Evolutionary conservation across 1,140 invertebrate genomes (phyloP), one percentile per base, ranked within the genome.

Genomic region (Aethina tumida): DNA sequence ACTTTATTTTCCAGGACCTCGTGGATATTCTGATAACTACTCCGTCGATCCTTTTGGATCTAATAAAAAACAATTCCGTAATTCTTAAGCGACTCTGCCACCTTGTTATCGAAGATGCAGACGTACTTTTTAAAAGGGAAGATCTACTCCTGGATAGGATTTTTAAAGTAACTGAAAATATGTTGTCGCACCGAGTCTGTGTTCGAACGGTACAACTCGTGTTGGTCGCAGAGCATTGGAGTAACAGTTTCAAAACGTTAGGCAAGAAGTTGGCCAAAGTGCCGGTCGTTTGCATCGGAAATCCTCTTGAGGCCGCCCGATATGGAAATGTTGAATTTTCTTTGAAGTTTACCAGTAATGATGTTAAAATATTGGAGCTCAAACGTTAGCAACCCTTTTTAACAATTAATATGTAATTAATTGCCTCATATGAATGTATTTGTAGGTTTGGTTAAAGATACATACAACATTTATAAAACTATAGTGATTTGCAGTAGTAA

Each of bases 41-140:
- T 10, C 56, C 55, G 2, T 10, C 29, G 8, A 36, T 48, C 8
- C 25, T 59, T 5, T 27, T 41, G 2, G 33, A 36, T 2, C 26
- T 55, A 5, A 28, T 59, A 7, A 45, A 42, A 12, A 24, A 22
- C 7, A 45, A 49, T 17, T 36, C 49, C 1, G 45, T 48, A 12
- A 56, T 52, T 37, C 48, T 59, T 14, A 57, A 55, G 31, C 39
- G 50, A 7, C 25, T 59, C n/a, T 55, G 52, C 22, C 53, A 57
- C 39, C 39, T 59, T 16, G 49, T 57, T 14, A 25, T 59, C 1
- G 56, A 59, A 46, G 46, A 54, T 24, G 45, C 41, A 1, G 48
- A 54, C 33, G 35, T 32, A 16, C 21, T 59, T 1, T 29, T 56
- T 1, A 38, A 48, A 15, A 37, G 39, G 2, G 42, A 50, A 13